A percentile compares a stretch with the other conserved stretches of the same genome.
Conservation (phyloP, 2,113 vertebrate species). For the Anguilla japonica region DNA sequence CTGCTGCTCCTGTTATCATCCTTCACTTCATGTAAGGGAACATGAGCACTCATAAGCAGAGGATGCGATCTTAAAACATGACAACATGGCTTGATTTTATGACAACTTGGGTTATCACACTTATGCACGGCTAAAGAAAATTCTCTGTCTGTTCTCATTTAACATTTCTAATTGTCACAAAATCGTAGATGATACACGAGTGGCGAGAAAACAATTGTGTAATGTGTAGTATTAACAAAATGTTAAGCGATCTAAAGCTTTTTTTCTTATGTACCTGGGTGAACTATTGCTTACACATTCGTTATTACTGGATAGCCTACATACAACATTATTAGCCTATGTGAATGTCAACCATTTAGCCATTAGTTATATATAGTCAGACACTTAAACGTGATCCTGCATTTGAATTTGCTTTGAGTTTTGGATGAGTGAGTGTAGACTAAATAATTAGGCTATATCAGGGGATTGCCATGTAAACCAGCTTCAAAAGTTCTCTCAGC, state of each 20-base stretch:
- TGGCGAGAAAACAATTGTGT: background rate
- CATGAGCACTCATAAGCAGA: background rate
- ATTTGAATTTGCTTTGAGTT: background rate
- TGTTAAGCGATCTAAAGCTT: background rate
- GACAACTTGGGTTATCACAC: background rate
- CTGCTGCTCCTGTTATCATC: background rate
- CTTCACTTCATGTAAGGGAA: background rate
- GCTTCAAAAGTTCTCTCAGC: too few species aligned
- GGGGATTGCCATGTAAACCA: background rate
- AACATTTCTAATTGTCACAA: too few species aligned
- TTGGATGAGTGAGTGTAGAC: too few species aligned
- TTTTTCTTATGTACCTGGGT: background rate
- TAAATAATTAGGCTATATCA: background rate
- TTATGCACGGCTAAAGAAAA: background rate
- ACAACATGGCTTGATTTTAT: background rate
- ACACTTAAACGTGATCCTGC: background rate
- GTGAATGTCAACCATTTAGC: background rate
- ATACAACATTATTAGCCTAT: background rate
- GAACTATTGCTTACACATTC: background rate
- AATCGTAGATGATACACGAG: too few species aligned
- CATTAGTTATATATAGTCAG: background rate
- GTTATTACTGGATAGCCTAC: background rate
- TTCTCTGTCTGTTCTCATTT: background rate
- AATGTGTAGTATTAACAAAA: background rate
- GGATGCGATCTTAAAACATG: background rate